Conservation (phyloP, 53 echinoderm and acorn worm species). For the Antedon mediterranea region DNA sequence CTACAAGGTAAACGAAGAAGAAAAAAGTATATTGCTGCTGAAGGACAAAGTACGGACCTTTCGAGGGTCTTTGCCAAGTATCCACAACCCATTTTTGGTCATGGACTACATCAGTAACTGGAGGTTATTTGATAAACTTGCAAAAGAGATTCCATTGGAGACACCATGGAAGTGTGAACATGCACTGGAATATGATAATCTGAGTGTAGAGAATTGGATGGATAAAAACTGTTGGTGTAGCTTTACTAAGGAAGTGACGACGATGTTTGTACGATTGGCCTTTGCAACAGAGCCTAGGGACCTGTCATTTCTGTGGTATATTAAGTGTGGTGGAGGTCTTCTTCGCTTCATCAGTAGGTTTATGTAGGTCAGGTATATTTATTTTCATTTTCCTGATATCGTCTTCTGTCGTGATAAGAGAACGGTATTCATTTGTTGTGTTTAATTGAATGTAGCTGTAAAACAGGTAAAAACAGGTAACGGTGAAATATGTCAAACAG, state of each 20-base stretch:
- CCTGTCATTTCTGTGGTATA: slow-evolving; percentile 63
- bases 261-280: slow-evolving; percentile 24
- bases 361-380: no score
- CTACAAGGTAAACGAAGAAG: slow-evolving; percentile 38
- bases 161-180: slow-evolving; percentile 48
- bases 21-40: slow-evolving; percentile 27
- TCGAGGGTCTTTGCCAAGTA: neutral
- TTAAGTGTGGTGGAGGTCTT: slow-evolving; percentile 59
- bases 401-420: no score
- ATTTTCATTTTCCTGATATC: no score
- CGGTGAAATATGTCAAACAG: no score
- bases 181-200: slow-evolving; percentile 59
- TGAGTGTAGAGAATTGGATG: slow-evolving; percentile 40
- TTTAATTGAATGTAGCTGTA: no score
- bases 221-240: slow-evolving; percentile 48
- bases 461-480: no score
- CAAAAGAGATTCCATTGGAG: slow-evolving; percentile 31
- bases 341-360: no score
- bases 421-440: no score
- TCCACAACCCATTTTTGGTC: slow-evolving; percentile 42
- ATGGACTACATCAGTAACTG: slow-evolving; percentile 60
- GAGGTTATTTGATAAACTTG: slow-evolving; percentile 40
- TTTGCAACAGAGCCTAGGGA: slow-evolving; percentile 50
- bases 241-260: slow-evolving; percentile 28
- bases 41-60: neutral